Evolutionary conservation across 2,113 vertebrate species (phyloP).

Genomic region (Platycercus adscitus): DNA sequence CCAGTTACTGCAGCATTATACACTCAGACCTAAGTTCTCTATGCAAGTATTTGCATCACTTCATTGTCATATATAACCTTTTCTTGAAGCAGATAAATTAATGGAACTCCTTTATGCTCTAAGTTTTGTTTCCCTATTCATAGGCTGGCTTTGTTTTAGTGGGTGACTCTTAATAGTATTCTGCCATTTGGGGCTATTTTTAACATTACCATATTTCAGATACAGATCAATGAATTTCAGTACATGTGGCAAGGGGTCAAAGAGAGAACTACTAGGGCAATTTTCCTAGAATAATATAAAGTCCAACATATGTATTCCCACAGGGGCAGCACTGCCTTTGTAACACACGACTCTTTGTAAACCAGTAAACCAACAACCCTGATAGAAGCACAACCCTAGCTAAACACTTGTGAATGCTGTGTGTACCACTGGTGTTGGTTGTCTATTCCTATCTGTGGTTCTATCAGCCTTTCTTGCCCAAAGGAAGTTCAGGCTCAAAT

Average conservation of each 20-base stretch:
- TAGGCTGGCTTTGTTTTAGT: background rate
- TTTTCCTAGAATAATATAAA: background rate
- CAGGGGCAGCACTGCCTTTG: accelerated
- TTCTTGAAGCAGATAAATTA: background rate
- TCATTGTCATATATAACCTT: background rate
- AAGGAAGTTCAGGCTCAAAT: background rate
- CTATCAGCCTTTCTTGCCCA: background rate
- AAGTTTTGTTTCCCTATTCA: background rate
- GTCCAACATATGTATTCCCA: background rate
- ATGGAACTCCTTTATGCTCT: background rate
- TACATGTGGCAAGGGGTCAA: background rate
- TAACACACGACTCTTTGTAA: background rate
- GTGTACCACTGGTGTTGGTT: accelerated
- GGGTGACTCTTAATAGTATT: background rate
- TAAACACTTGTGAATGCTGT: background rate
- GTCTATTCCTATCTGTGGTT: background rate
- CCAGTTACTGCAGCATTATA: background rate
- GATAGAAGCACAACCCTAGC: background rate
- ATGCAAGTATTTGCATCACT: background rate
- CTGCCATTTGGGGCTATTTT: background rate
- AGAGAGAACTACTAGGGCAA: background rate
- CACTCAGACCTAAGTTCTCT: background rate
- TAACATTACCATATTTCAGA: background rate
- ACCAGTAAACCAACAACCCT: background rate
- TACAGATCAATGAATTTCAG: background rate